phyloP scores from a whole-genome alignment of 1,140 invertebrate genomes.

The Neoseiulus cucumeris region DNA sequence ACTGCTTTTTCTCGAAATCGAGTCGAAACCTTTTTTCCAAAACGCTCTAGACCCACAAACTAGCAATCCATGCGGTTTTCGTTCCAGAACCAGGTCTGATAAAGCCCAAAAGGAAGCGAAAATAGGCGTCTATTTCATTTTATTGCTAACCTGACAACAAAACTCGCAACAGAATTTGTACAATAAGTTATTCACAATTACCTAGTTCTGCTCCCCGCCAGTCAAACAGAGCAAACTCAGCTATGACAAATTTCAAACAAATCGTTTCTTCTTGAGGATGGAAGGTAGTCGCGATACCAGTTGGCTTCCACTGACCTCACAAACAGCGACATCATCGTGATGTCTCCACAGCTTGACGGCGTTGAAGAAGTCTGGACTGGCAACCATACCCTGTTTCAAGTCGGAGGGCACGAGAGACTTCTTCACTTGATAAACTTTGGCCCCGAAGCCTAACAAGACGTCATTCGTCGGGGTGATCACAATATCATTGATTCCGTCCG shows the following conservation, averaged over 20 bases:
- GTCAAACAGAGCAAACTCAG: no score
- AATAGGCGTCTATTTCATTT: no score
- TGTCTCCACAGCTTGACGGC: not conserved
- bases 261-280: conserved; percentile 9
- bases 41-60: no score
- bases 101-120: no score
- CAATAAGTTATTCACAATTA: no score
- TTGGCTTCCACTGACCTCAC: not conserved
- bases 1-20: no score
- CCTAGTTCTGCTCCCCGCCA: no score
- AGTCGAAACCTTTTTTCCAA: no score
- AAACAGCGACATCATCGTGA: not conserved
- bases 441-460: not conserved
- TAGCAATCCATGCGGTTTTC: no score
- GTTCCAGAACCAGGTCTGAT: no score
- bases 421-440: not conserved
- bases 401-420: not conserved
- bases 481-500: not conserved
- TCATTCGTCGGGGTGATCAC: not conserved
- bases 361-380: not conserved
- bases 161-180: no score
- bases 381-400: not conserved
- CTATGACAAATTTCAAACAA: not conserved
- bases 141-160: no score
- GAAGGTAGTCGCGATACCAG: not conserved